Evolutionary conservation across 2,888 invertebrate genomes (phyloP).

Genomic region (Drosophila robusta): DNA sequence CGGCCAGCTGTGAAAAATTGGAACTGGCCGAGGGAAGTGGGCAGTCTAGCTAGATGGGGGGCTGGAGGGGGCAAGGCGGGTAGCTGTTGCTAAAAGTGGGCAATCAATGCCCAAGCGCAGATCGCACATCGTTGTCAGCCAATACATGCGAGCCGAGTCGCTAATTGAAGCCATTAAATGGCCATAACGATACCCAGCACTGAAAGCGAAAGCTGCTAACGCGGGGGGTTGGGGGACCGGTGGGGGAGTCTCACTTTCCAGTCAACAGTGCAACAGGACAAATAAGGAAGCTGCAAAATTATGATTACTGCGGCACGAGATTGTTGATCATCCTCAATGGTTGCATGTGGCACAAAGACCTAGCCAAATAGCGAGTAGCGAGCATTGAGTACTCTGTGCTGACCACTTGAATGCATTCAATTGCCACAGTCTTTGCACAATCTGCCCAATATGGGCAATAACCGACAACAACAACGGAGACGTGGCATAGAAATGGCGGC

Average conservation of each 20-base stretch:
- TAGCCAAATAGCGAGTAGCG: constrained; percentile 20
- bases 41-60: too few species aligned
- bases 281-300: constrained; percentile 78
- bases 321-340: constrained; percentile 48
- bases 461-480: constrained; percentile 10
- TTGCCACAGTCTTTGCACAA: constrained; percentile 40
- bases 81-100: constrained; percentile 19
- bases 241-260: constrained; percentile 40
- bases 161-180: constrained; percentile 77
- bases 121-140: constrained; percentile 78
- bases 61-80: neutral
- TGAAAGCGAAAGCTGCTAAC: constrained; percentile 25
- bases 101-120: constrained; percentile 61
- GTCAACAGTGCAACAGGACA: constrained; percentile 32
- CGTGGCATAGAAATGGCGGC: constrained; percentile 8
- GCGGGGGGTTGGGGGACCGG: constrained; percentile 28
- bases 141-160: constrained; percentile 62
- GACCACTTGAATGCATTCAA: constrained; percentile 37
- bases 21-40: constrained; percentile 16
- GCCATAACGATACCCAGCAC: constrained; percentile 41
- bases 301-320: constrained; percentile 61
- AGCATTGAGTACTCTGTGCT: constrained; percentile 9
- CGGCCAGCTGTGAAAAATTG: constrained; percentile 66
- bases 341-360: constrained; percentile 9
- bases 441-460: constrained; percentile 57